Conservation (phyloP, 2,888 invertebrate species). For the Nudaria mundana region DNA sequence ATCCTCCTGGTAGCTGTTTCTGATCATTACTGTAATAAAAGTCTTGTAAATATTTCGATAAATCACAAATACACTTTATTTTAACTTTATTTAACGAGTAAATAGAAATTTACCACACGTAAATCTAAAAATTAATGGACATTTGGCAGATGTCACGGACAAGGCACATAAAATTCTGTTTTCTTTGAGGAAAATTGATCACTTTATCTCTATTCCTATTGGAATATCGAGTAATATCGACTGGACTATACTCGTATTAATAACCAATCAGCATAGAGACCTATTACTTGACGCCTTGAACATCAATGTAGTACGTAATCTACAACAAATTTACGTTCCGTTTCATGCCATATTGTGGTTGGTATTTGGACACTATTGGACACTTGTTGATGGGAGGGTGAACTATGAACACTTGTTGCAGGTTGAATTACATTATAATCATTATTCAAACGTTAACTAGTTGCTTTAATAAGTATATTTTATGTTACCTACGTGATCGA, state of each 20-base stretch:
- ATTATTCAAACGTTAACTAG: no score
- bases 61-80: slow-evolving; percentile 16
- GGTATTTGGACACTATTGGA: no score
- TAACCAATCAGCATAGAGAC: slow-evolving; percentile 16
- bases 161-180: slow-evolving; percentile 35
- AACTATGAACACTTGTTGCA: no score
- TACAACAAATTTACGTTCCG: slow-evolving; percentile 10
- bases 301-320: slow-evolving; percentile 6
- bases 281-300: slow-evolving; percentile 14
- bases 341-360: no score
- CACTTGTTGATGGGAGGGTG: no score
- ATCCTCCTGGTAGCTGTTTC: slow-evolving; percentile 9
- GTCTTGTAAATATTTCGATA: slow-evolving; percentile 8
- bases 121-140: slow-evolving; percentile 48
- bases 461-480: no score
- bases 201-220: slow-evolving; percentile 17
- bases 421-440: no score
- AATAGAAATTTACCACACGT: slow-evolving; percentile 42
- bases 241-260: no score
- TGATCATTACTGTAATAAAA: slow-evolving; percentile 12
- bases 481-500: no score
- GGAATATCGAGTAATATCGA: slow-evolving; percentile 8
- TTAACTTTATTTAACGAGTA: slow-evolving; percentile 16
- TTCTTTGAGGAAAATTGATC: slow-evolving; percentile 31
- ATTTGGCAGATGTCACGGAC: slow-evolving; percentile 5